These are phyloP conservation scores for Zenarchopterus dispar DNA, from an alignment of 2,797 vertebrate genomes.

Conservation along the genomic window DNA sequence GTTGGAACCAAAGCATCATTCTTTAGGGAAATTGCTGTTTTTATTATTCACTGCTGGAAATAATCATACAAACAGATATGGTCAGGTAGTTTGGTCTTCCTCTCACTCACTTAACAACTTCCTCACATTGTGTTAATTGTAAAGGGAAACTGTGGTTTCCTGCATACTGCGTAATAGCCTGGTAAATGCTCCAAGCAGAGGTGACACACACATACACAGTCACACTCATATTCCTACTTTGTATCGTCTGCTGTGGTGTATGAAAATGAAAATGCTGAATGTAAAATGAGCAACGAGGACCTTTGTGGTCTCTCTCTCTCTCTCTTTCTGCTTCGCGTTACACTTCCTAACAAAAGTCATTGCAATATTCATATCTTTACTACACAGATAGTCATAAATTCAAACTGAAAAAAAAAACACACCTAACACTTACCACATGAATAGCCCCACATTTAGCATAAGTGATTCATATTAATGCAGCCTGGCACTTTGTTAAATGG, in stretches of 20 bases:
- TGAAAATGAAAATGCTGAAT: constrained; percentile 57
- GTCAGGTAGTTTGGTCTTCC: constrained; percentile 18
- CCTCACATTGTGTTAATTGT: constrained; percentile 45
- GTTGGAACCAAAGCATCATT: constrained; percentile 32
- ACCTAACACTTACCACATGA: constrained; percentile 69
- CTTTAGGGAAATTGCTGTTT: constrained; percentile 37
- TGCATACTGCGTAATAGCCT: neutral
- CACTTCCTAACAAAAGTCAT: constrained; percentile 41
- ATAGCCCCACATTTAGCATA: constrained; percentile 60
- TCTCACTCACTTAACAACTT: constrained; percentile 35
- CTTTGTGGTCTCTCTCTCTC: constrained; percentile 34
- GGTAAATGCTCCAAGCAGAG: constrained; percentile 27
- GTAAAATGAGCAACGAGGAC: constrained; percentile 58
- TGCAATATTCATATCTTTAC: constrained; percentile 67
- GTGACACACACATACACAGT: constrained; percentile 15
- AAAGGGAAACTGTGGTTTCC: constrained; percentile 14
- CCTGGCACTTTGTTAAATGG: constrained; percentile 64
- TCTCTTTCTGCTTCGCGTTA: constrained; percentile 28
- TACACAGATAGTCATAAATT: constrained; percentile 59
- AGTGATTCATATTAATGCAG: constrained; percentile 71
- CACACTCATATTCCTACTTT: constrained; percentile 29
- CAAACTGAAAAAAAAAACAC: constrained; percentile 46
- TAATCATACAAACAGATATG: constrained; percentile 40
- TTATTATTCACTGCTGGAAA: constrained; percentile 25
- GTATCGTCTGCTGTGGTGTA: constrained; percentile 44